Percentiles rank a stretch among this genome's conserved stretches.
These are phyloP conservation scores for Cherax destructor DNA, from an alignment of 1,140 invertebrate genomes.

Conservation along the genomic window DNA sequence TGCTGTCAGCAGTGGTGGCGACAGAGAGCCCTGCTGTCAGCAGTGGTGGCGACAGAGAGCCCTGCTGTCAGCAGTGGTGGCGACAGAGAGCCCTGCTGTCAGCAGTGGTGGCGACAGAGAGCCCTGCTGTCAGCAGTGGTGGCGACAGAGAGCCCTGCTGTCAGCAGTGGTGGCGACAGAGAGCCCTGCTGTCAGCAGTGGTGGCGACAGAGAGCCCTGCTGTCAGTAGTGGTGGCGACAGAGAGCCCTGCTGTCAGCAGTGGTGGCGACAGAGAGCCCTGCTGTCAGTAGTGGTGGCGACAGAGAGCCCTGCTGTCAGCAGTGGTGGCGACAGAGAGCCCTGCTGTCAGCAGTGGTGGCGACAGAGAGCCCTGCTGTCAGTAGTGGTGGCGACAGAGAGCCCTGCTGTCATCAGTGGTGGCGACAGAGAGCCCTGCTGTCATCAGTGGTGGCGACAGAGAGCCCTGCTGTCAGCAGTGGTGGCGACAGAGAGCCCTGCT, in stretches of 20 bases:
- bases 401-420: not conserved
- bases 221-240: too few species aligned
- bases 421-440: not conserved
- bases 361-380: not conserved
- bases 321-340: not conserved
- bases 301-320: not conserved
- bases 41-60: not conserved
- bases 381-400: not conserved
- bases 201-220: too few species aligned
- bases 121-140: not conserved
- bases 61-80: not conserved
- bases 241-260: too few species aligned
- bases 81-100: not conserved
- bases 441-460: not conserved
- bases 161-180: not conserved
- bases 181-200: not conserved
- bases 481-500: too few species aligned
- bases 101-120: not conserved
- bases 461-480: not conserved
- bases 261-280: not conserved
- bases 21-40: too few species aligned
- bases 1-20: too few species aligned
- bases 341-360: not conserved
- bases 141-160: not conserved
- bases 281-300: not conserved